These are phyloP conservation scores for Tricholaema leucomelas DNA, from an alignment of 2,113 vertebrate species.

Conservation along the genomic window DNA sequence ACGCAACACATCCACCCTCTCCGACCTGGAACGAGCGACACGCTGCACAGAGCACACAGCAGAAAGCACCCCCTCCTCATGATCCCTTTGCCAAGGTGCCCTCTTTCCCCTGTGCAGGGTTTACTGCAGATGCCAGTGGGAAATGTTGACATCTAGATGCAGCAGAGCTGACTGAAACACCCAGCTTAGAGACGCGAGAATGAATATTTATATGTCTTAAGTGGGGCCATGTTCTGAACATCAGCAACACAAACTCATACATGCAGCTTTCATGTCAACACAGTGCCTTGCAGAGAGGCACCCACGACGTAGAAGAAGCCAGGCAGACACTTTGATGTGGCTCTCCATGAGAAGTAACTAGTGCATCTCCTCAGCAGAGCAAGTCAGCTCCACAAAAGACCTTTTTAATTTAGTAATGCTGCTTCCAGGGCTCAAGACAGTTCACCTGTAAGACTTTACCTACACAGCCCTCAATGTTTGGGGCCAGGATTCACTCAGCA, in stretches of 20 bases:
- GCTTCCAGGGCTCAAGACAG: background rate
- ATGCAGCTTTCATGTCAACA: background rate
- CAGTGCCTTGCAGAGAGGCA: background rate
- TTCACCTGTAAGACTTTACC: background rate
- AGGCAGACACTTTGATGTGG: background rate
- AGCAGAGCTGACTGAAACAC: background rate
- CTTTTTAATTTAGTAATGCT: background rate
- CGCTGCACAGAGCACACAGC: background rate
- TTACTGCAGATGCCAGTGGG: background rate
- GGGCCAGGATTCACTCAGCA: background rate
- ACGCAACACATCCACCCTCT: background rate
- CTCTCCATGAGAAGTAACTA: background rate
- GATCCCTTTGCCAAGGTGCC: background rate
- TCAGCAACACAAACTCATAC: background rate
- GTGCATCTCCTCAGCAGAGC: background rate
- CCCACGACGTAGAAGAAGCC: background rate
- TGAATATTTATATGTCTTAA: background rate
- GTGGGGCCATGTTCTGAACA: background rate
- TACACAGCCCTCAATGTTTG: too few species aligned
- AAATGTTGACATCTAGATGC: background rate
- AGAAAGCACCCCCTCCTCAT: accelerated
- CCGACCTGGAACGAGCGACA: accelerated
- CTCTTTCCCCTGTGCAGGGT: accelerated
- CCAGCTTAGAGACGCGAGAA: background rate
- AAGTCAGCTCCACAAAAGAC: background rate